Conservation (phyloP, 2,113 vertebrate species). For the Probosciger aterrimus region DNA sequence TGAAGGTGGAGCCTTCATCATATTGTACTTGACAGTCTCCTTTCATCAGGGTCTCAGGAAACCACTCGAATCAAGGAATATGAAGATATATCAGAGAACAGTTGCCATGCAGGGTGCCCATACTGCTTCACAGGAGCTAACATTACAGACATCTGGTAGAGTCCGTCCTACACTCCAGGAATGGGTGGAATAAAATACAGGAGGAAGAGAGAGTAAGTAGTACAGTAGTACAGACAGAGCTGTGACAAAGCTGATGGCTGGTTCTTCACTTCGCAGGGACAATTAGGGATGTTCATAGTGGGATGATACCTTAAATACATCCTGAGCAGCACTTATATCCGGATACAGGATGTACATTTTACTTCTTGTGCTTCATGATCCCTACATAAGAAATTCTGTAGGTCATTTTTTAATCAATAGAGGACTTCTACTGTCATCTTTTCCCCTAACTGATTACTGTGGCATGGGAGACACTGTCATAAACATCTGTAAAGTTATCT, state of each 20-base stretch:
- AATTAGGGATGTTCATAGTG: neutral
- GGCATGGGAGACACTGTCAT: neutral
- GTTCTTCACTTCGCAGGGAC: neutral
- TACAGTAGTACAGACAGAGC: neutral
- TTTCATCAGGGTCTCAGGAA: neutral
- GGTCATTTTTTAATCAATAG: neutral
- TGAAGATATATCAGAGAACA: neutral
- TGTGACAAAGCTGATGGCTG: neutral
- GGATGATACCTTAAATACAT: neutral
- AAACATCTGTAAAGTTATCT: neutral
- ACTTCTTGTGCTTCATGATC: neutral
- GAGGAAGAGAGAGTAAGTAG: neutral
- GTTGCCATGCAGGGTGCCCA: neutral
- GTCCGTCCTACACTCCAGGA: neutral
- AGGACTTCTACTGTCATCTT: neutral
- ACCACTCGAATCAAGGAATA: neutral
- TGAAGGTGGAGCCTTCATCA: neutral
- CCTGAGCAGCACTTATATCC: neutral
- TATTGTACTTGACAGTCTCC: neutral
- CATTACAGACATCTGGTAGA: neutral
- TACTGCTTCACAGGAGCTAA: neutral
- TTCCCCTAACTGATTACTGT: accelerated
- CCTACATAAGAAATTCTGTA: neutral
- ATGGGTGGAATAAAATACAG: neutral
- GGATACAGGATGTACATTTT: neutral